Evolutionary conservation across 2,888 invertebrate species (phyloP).

Genomic region (Drosophila subsilvestris): DNA sequence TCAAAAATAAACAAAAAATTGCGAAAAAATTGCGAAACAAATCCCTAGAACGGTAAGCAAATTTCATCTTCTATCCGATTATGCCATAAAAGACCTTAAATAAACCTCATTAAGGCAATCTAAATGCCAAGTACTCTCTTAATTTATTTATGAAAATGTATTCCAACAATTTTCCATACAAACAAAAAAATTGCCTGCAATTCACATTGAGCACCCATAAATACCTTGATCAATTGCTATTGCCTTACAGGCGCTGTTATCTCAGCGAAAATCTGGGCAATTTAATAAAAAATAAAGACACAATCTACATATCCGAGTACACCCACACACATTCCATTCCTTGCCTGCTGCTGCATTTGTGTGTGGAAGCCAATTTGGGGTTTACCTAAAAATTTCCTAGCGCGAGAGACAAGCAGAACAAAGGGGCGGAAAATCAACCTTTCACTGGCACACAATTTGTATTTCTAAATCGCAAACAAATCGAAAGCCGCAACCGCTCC

Average conservation of each 20-base stretch:
- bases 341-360: constrained; percentile 18
- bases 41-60: constrained; percentile 11
- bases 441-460: constrained; percentile 54
- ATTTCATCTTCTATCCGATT: neutral
- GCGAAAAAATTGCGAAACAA: neutral
- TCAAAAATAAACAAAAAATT: too few relatives aligned
- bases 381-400: constrained; percentile 50
- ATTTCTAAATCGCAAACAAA: constrained; percentile 71
- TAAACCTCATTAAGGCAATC: constrained; percentile 24
- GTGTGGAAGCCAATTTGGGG: constrained; percentile 57
- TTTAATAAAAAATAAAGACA: constrained; percentile 60
- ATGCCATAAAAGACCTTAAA: neutral
- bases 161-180: neutral
- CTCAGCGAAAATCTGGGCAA: constrained; percentile 58
- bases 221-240: constrained; percentile 38
- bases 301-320: constrained; percentile 26
- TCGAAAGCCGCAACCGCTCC: constrained; percentile 50
- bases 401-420: constrained; percentile 16
- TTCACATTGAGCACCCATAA: constrained; percentile 34
- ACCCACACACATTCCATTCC: neutral
- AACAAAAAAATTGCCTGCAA: constrained; percentile 24
- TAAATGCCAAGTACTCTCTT: constrained; percentile 20
- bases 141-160: constrained; percentile 40
- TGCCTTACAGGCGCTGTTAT: constrained; percentile 32
- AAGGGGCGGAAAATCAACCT: constrained; percentile 32